Base-by-base conservation (phyloP, 1,140 invertebrate genomes). In the Centruroides vittatus region DNA sequence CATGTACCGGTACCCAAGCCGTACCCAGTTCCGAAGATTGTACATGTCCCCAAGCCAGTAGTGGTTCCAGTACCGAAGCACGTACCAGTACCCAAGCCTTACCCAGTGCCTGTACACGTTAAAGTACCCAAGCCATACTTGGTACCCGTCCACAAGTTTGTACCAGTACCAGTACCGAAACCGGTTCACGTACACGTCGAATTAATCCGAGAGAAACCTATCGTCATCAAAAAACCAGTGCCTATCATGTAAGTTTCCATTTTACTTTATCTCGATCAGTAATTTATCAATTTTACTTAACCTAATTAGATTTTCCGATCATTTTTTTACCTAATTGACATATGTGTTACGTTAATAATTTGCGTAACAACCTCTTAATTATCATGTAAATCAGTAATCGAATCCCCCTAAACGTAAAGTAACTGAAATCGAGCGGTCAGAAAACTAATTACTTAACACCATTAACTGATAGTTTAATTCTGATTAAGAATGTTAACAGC, bases 201-300 rank as follows among this genome's bases (percentile, higher is more conserved):
- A 50, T 54, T 64, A n/a, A 64, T 64, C 58, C 59, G 59, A 35
- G 62, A 60, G 46, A 64, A 64, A 23, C 59, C 62, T n/a, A 58
- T 64, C 11, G 55, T 64, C 13, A 64, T 64, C 55, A 64, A 64
- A 46, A 64, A 64, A 35, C 62, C 58, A 57, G 62, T 64, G 49
- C 62, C 62, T 11, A 58, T 64, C 36, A 57, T 57, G 62, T 64
- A 53, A 64, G 62, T 60, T n/a, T 7, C 9, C 5, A 9, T 47
- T 61, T 50, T 49, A 9, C 5, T 58, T 49, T 51, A 35, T 35
- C 12, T 41, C n/a, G 54, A 7, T 9, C 12, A 12, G 54, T 55
- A 12, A 10, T 49, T 9, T 10, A 10, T 49, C 48, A 10, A 10
- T 49, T 9, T n/a, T 9, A 49, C 48, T 10, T 49, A 10, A 51